A percentile compares a stretch with the other conserved stretches of the same genome.
phyloP scores from a whole-genome alignment of 2,113 vertebrate genomes.

The Mormoops blainvillei region DNA sequence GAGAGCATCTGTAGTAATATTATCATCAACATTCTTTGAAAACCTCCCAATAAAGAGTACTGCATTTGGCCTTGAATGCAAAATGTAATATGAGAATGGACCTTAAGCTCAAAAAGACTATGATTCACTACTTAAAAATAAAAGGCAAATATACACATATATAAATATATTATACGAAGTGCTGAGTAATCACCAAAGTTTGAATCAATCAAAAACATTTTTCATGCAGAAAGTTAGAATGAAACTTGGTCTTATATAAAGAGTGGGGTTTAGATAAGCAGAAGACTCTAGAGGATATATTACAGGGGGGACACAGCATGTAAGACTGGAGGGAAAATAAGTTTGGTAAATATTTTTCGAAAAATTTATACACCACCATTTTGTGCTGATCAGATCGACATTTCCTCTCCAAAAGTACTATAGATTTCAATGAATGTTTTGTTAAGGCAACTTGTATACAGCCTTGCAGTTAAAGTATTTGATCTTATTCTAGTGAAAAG shows the following conservation, averaged over 20 bases:
- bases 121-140: neutral
- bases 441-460: neutral
- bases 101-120: neutral
- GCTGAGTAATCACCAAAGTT: neutral
- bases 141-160: neutral
- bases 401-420: neutral
- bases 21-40: neutral
- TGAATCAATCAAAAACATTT: neutral
- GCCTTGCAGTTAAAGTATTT: neutral
- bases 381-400: neutral
- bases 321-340: too few relatives aligned
- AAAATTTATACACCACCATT: too few relatives aligned
- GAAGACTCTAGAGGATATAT: too few relatives aligned
- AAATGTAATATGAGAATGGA: neutral
- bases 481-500: neutral
- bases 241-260: too few relatives aligned
- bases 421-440: neutral
- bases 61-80: neutral
- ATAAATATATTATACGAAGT: neutral
- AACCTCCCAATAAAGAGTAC: neutral
- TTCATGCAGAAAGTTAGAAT: too few relatives aligned
- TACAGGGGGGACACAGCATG: too few relatives aligned
- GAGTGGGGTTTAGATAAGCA: too few relatives aligned
- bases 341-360: too few relatives aligned
- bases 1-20: neutral